Evolutionary conservation across 2,888 invertebrate genomes (phyloP), one percentile per base, ranked within the genome.

Genomic region (Thecocarcelia acutangulata): DNA sequence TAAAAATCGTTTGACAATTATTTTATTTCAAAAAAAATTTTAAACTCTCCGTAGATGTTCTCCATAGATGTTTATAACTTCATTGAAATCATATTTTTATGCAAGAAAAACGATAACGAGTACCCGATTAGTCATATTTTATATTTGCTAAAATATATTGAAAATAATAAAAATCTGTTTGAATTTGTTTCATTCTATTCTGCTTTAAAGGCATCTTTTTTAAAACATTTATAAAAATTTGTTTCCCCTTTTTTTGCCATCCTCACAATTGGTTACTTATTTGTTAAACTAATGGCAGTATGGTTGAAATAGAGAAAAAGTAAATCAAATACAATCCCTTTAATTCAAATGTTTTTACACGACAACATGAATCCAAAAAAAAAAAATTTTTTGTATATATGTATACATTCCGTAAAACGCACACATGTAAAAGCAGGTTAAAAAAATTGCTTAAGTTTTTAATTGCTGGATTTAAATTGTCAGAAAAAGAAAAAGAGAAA

Each of bases 401-500:
- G 37, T 54, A 24, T 5, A 11, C 21, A 28, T 2, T 15, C 6
- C 9, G n/a, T n/a, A n/a, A n/a, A n/a, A 54, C 63, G n/a, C 11
- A n/a, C 33, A 17, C 5, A 24, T 1, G 6, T 17, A 56, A 48
- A 33, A 12, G 19, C 19, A 21, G 13, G 21, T 12, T 21, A 17
- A 21, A 64, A 73, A 52, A 59, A 21, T n/a, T 28, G 11, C 42
- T 50, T 28, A 40, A 76, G 44, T 69, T 76, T 76, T 69, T 61
- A 76, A 69, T 76, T 76, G 76, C 13, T 52, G 68, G 40, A 69
- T 61, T 61, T 54, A 76, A 76, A 63, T 54, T 76, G 76, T 69
- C 61, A 46, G 33, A 33, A 33, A 33, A 33, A 61, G 46, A 59
- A 50, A 21, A 12, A 63, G 12, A 15, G 24, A 40, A 54, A 59